Evolutionary conservation across 2,797 vertebrate genomes (phyloP).

Genomic region (Diceros bicornis): DNA sequence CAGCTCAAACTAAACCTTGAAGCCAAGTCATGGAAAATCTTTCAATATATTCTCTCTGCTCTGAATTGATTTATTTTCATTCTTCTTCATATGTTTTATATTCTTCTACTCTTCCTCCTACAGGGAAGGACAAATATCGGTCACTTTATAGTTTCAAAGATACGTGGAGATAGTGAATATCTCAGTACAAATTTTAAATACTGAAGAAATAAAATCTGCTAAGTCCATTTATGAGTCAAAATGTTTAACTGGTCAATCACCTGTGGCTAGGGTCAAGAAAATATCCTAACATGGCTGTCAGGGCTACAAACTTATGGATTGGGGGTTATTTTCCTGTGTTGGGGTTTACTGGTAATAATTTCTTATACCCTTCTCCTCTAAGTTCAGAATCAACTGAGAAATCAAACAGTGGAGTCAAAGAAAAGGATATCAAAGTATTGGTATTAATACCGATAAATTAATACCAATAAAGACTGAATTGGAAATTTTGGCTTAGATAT

Average conservation of each 20-base stretch:
- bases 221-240: background rate
- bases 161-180: background rate
- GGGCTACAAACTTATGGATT: background rate
- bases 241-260: background rate
- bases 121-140: background rate
- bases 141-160: background rate
- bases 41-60: background rate
- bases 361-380: background rate
- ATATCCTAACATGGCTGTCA: background rate
- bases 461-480: background rate
- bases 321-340: background rate
- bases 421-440: background rate
- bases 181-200: background rate
- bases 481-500: background rate
- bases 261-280: background rate
- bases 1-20: background rate
- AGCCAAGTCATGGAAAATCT: background rate
- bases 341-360: background rate
- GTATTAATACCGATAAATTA: background rate
- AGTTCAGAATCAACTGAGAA: background rate
- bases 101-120: background rate
- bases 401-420: background rate
- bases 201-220: background rate
- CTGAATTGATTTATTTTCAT: background rate
- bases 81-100: background rate